phyloP scores from a whole-genome alignment of 2,888 invertebrate species.

The Eupithecia inturbata region DNA sequence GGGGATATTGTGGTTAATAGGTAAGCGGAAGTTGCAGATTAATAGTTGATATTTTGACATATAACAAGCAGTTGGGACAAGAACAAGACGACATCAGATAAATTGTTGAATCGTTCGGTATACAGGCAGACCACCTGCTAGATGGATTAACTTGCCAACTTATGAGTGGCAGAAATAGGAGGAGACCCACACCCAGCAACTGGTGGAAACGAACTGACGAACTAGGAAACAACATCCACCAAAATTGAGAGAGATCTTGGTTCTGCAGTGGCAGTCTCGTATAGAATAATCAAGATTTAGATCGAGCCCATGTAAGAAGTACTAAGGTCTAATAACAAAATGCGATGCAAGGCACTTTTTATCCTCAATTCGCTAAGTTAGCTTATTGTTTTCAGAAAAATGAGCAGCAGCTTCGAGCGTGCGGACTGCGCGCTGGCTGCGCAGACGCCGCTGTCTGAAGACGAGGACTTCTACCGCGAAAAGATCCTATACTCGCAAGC shows the following conservation, averaged over 20 bases:
- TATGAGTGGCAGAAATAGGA: background rate
- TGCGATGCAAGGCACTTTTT: too few species aligned
- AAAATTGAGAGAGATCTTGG: too few species aligned
- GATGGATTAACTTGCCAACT: background rate
- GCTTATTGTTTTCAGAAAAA: conserved; percentile 52
- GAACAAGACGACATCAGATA: background rate
- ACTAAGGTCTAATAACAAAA: too few species aligned
- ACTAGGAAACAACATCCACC: background rate
- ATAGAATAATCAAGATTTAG: too few species aligned
- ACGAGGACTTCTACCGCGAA: conserved; percentile 88
- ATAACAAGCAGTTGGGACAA: background rate
- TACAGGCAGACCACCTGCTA: background rate
- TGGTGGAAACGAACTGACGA: background rate
- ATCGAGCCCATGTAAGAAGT: background rate
- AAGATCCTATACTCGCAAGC: conserved; percentile 90
- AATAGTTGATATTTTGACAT: background rate
- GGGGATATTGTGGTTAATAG: conserved; percentile 75
- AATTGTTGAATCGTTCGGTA: too few species aligned
- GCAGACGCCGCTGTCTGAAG: conserved; percentile 81
- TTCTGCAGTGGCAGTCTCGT: too few species aligned
- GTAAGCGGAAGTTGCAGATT: background rate
- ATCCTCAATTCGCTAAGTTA: background rate
- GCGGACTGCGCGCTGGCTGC: conserved; percentile 82
- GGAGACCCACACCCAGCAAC: background rate
- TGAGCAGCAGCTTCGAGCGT: conserved; percentile 77